phyloP scores from a whole-genome alignment of 2,888 invertebrate species.

The Kryphioiulus occultus region DNA sequence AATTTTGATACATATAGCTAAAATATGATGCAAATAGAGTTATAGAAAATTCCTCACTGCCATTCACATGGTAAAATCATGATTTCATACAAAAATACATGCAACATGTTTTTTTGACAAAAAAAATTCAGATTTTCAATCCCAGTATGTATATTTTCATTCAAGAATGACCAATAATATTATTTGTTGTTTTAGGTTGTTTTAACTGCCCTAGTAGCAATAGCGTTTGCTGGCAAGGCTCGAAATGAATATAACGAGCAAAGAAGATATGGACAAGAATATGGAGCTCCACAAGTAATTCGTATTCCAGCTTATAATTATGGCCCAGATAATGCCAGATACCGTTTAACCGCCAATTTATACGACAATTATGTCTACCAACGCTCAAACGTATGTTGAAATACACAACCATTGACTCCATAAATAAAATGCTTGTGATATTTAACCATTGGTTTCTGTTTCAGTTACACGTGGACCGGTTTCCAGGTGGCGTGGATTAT shows the following conservation, averaged over 20 bases:
- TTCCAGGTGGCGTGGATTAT: constrained; percentile 51
- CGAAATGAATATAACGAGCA: not conserved
- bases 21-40: no score
- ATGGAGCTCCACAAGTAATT: not conserved
- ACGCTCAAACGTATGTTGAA: constrained; percentile 20
- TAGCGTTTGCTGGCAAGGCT: constrained; percentile 3
- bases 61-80: no score
- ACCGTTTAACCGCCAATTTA: constrained; percentile 21
- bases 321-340: constrained; percentile 49
- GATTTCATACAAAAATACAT: no score
- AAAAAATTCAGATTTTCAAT: not conserved
- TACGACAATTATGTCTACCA: constrained; percentile 48
- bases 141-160: no score
- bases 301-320: constrained; percentile 45
- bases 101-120: no score
- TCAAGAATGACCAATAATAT: not conserved
- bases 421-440: not conserved
- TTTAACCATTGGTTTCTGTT: not conserved
- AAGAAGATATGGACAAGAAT: not conserved
- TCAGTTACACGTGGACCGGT: constrained; percentile 49
- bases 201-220: constrained; percentile 11
- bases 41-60: no score
- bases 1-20: no score
- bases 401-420: not conserved
- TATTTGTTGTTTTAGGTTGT: not conserved